Conservation (phyloP, 37 sponge, comb jelly and placozoan species). For the Halisarca cf. caerulea region DNA sequence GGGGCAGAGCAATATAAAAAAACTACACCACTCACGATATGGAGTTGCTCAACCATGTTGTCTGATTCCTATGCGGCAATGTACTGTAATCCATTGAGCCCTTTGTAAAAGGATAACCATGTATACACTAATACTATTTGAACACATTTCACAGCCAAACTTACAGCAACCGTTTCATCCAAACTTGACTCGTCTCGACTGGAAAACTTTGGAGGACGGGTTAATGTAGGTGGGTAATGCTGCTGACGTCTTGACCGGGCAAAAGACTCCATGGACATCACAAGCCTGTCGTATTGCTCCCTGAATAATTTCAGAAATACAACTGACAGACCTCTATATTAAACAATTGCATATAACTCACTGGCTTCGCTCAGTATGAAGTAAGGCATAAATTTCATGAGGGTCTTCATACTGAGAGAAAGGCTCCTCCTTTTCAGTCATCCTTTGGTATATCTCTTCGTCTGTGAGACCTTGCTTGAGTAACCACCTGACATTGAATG, state of each 20-base stretch:
- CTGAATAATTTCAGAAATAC: no score
- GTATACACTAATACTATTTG: no score
- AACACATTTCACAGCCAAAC: no score
- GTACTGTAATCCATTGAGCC: neutral
- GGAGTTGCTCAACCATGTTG: slow-evolving; percentile 48
- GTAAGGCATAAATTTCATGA: slow-evolving; percentile 24
- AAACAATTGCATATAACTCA: neutral
- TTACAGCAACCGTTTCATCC: neutral
- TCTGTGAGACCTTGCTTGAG: neutral
- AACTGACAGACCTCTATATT: no score
- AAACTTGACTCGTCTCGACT: neutral
- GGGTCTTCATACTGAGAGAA: slow-evolving; percentile 18
- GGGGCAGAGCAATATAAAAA: no score
- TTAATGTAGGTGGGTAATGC: neutral
- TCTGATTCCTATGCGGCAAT: slow-evolving; percentile 54
- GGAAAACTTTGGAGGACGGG: neutral
- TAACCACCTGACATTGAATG: neutral
- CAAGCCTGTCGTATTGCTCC: slow-evolving; percentile 20
- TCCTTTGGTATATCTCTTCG: neutral
- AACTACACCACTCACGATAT: neutral
- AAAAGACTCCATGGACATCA: neutral
- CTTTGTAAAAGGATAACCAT: no score
- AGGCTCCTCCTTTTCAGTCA: neutral
- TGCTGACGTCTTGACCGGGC: neutral
- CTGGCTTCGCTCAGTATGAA: neutral